Evolutionary conservation across 2,113 vertebrate species (phyloP).

Genomic region (Thunnus maccoyii): DNA sequence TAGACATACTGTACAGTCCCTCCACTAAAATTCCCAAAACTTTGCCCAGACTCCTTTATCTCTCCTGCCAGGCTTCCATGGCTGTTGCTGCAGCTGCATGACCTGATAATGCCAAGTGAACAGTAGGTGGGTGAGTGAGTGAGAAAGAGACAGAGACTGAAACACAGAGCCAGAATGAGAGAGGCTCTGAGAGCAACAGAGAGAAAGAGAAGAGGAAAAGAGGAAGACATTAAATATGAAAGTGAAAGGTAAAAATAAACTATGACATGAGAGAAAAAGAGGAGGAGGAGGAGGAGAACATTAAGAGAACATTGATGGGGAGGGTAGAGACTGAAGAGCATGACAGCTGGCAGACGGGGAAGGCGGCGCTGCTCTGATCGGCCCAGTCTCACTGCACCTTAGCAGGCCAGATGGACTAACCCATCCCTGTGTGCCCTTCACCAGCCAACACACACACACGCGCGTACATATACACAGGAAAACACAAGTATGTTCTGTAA

Average conservation of each 20-base stretch:
- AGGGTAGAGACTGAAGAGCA: constrained; percentile 43
- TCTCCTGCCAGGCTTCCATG: constrained; percentile 41
- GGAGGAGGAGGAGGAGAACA: constrained; percentile 6
- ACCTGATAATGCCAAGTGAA: constrained; percentile 64
- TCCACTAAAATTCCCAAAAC: constrained; percentile 36
- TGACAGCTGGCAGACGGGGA: constrained; percentile 69
- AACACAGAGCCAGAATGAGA: constrained; percentile 26
- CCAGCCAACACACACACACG: constrained; percentile 29
- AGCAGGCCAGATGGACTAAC: constrained; percentile 69
- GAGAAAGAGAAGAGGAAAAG: constrained; percentile 19
- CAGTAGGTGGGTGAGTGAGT: constrained; percentile 53
- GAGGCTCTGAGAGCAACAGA: background rate
- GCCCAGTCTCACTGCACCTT: constrained; percentile 62
- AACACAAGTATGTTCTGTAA: background rate
- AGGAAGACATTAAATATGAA: constrained; percentile 54
- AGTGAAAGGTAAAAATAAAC: constrained; percentile 43
- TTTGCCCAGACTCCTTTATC: constrained; percentile 62
- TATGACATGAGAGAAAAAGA: constrained; percentile 11
- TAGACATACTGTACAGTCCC: constrained; percentile 10
- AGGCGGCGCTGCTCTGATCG: constrained; percentile 36
- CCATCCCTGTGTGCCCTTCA: constrained; percentile 63
- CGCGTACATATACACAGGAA: background rate
- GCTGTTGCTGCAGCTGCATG: constrained; percentile 54
- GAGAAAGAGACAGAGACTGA: constrained; percentile 49
- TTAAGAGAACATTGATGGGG: constrained; percentile 36